Conservation (phyloP, 2,888 invertebrate genomes). For the Pasiphila rectangulata region DNA sequence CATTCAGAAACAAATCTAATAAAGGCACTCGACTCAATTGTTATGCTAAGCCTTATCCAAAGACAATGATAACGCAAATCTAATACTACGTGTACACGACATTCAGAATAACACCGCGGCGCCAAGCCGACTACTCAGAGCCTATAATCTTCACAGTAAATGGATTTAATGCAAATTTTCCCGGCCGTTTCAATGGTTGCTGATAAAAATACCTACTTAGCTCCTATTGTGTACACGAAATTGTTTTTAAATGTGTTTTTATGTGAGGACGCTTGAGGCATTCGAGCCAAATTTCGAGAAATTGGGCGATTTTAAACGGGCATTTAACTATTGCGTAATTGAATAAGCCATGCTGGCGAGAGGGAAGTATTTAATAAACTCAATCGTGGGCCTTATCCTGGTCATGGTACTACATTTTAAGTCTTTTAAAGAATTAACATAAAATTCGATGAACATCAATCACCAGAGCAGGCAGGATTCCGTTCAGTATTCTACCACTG, state of each 20-base stretch:
- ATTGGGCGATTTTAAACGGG: conserved; percentile 28
- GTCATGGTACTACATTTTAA: too few species aligned
- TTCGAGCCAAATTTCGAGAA: conserved; percentile 27
- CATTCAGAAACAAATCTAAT: conserved; percentile 23
- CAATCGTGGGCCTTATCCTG: too few species aligned
- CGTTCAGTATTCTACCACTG: too few species aligned
- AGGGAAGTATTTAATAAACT: too few species aligned
- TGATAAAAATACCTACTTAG: conserved; percentile 59
- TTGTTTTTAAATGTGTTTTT: conserved; percentile 49
- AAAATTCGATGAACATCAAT: too few species aligned
- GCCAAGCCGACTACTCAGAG: conserved; percentile 59
- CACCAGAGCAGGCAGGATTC: too few species aligned
- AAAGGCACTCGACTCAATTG: conserved; percentile 26
- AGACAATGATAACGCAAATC: conserved; percentile 28
- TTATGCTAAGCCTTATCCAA: conserved; percentile 26
- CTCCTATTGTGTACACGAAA: conserved; percentile 54
- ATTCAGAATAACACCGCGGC: conserved; percentile 40
- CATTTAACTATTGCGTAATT: conserved; percentile 24
- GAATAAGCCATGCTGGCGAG: too few species aligned
- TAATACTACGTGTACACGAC: conserved; percentile 23
- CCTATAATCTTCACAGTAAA: conserved; percentile 68
- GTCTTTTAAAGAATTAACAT: too few species aligned
- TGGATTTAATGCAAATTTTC: conserved; percentile 72
- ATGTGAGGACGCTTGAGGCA: conserved; percentile 31
- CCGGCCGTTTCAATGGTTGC: conserved; percentile 54